Base-by-base conservation (phyloP, 2,888 invertebrate species). In the Philereme transversata region DNA sequence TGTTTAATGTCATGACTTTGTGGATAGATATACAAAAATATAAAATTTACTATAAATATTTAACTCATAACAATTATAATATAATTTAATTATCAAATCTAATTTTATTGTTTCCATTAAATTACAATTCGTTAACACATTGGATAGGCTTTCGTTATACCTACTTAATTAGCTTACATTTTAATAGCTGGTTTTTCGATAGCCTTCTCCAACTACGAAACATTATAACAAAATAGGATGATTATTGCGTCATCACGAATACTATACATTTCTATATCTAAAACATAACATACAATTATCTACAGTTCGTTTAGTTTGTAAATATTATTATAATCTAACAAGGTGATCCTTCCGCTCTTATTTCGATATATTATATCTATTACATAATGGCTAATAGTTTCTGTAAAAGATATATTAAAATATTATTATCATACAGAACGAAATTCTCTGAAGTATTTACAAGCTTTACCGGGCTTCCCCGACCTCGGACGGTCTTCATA, bases 351-450 rank as follows among this genome's bases (percentile, higher is more conserved):
- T 72, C 69, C 65, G 59, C 73, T 76, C 69, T 70, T 78, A 80
- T 73, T 78, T 84, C 73, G 77, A 83, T 82, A 44, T 46, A 81
- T 72, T 78, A 80, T 62, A 54, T 44, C 72, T 81, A 79, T 82
- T 81, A 78, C 73, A 79, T 84, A 84, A 62, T 72, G 75, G 76
- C 83, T 85, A 84, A 82, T 78, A 81, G 74, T 81, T 79, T 82
- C 79, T 83, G 88, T 87, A 84, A 86, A 84, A 84, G 77, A 72
- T 81, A 76, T 88, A 90, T 82, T 88, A 88, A 87, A 89, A 89
- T 87, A 89, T 86, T 81, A 87, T 84, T 87, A 87, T 86, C 86
- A 86, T 88, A 88, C 88, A 88, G 82, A 86, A 80, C 80, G 85
- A 83, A 82, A 78, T 84, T 87, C 85, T 87, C 88, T 82, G 72